A percentile compares a stretch with the other conserved stretches of the same genome.
Evolutionary conservation across 2,113 vertebrate genomes (phyloP).

Genomic region (Hippolais icterina): DNA sequence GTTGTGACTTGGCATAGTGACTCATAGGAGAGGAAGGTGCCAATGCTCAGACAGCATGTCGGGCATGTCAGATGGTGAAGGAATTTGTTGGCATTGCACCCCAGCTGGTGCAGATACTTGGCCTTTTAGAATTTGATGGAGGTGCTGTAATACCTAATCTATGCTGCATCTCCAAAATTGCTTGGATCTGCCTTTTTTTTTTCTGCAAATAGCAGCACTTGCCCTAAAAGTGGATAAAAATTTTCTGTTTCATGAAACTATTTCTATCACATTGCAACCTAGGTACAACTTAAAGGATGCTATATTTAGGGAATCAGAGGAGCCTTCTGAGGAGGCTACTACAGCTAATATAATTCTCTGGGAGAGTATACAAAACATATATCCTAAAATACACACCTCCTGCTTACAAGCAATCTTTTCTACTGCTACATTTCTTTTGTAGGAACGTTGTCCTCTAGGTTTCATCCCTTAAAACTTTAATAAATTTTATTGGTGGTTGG

Average conservation of each 20-base stretch:
- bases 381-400: not conserved
- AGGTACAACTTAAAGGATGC: not conserved
- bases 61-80: not conserved
- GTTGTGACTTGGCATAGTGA: not conserved
- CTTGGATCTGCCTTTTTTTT: not conserved
- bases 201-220: not conserved
- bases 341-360: not conserved
- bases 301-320: not conserved
- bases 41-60: not conserved
- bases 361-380: not conserved
- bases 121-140: not conserved
- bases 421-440: not conserved
- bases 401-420: not conserved
- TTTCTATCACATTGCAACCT: not conserved
- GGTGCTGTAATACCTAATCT: not conserved
- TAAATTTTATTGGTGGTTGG: not conserved
- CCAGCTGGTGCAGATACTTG: not conserved
- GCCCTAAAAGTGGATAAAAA: not conserved
- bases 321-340: not conserved
- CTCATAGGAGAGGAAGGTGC: not conserved
- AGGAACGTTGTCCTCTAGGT: not conserved
- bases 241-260: not conserved
- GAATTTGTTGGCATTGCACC: not conserved
- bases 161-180: not conserved
- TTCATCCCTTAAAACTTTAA: not conserved